Conservation (phyloP, 1,140 invertebrate species). For the Drosophila pachea region DNA sequence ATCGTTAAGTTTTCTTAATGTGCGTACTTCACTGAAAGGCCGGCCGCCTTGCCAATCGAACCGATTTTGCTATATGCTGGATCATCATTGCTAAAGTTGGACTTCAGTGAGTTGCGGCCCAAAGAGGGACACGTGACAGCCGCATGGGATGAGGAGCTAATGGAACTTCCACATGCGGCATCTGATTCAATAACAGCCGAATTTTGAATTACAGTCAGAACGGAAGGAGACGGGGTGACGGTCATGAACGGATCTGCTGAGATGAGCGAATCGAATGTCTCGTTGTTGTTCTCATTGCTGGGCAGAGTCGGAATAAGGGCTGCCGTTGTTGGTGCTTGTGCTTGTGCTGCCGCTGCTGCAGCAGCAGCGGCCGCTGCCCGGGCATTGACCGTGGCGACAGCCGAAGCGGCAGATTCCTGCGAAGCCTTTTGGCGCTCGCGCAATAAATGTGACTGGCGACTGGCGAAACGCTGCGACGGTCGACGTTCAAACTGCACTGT, state of each 20-base stretch:
- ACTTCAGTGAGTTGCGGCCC: slow-evolving; percentile 72
- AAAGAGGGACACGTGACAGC: slow-evolving; percentile 60
- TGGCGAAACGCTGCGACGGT: slow-evolving; percentile 96
- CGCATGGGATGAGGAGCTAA: slow-evolving; percentile 65
- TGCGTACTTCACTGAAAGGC: slow-evolving; percentile 74
- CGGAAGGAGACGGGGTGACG: slow-evolving; percentile 73
- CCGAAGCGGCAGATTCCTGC: slow-evolving; percentile 79
- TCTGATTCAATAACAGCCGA: slow-evolving; percentile 70
- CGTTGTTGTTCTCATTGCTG: slow-evolving; percentile 71
- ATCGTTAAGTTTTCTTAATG: not conserved
- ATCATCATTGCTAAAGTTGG: slow-evolving; percentile 76
- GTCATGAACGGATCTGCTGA: slow-evolving; percentile 61
- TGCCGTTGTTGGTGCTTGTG: slow-evolving; percentile 9
- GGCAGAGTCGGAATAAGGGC: slow-evolving; percentile 37
- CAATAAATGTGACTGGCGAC: slow-evolving; percentile 91
- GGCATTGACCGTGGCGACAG: slow-evolving; percentile 67
- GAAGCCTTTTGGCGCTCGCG: slow-evolving; percentile 85
- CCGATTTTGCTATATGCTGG: slow-evolving; percentile 74
- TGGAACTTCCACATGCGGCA: slow-evolving; percentile 63
- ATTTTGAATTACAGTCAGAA: slow-evolving; percentile 77
- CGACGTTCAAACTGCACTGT: slow-evolving; percentile 97
- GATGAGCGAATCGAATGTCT: slow-evolving; percentile 68
- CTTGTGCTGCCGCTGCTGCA: slow-evolving; percentile 68
- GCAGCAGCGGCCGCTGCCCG: slow-evolving; percentile 64
- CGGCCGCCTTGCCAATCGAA: slow-evolving; percentile 73